Base-by-base conservation (phyloP, 2,888 invertebrate species). In the Brenthis ino region DNA sequence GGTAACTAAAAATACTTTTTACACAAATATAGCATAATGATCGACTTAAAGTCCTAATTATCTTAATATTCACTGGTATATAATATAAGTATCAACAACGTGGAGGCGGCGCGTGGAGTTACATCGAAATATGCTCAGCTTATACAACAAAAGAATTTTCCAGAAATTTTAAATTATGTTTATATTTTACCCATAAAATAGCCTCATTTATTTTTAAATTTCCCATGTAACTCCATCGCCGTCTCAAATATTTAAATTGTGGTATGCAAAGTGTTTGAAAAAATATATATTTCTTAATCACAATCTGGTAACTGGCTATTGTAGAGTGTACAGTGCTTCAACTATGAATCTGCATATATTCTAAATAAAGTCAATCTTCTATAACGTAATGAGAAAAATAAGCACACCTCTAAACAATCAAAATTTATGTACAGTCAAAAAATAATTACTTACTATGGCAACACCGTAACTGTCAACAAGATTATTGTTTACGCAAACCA, bases 381-480 rank as follows among this genome's bases (percentile, higher is more conserved):
- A 77, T 78, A 78, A 80, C 77, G 74, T 78, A 76, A 77, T 76
- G 79, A 80, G 77, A 82, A 86, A 83, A 85, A 83, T 84, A 86
- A 89, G 85, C 89, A 92, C 89, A 88, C 85, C 74, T 77, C 76
- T 83, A 89, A 88, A 86, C 84, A 85, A 87, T 85, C 82, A 87
- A 87, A 89, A 87, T 87, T 87, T 89, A 91, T 90, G 85, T 92
- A 92, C 92, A 92, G 86, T 90, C 89, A 81, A 88, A 89, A 20
- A 87, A 84, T 87, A 83, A 86, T 89, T 89, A 89, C 85, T 87
- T 81, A 91, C 91, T 92, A 93, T 90, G 91, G 91, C 92, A 91
- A 93, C 91, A 91, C 87, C 86, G 86, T 87, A 91, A 89, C 86
- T 87, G 87, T 88, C 89, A 92, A 92, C 92, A 88, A 89, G 86